A percentile compares a stretch with the other conserved stretches of the same genome.
Conservation (phyloP, 2,797 vertebrate genomes). For the Rhinogobio ventralis region DNA sequence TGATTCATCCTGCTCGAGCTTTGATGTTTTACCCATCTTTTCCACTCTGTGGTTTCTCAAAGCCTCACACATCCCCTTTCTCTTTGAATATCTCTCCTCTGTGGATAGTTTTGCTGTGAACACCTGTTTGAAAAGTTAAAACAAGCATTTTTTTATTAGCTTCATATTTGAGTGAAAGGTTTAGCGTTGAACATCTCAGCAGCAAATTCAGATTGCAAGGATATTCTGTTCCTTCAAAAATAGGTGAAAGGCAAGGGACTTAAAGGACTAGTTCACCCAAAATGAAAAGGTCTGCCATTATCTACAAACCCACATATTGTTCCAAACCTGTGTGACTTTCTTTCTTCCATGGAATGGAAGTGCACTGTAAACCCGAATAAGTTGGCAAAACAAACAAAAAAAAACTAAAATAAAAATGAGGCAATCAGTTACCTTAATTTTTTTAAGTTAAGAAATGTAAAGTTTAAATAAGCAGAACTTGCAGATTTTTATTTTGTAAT, state of each 20-base stretch:
- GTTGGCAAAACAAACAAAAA: too few species aligned
- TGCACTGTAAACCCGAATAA: too few species aligned
- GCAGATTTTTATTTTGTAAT: too few species aligned
- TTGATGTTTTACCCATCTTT: slow-evolving; percentile 70
- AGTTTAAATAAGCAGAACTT: too few species aligned
- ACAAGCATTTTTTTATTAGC: slow-evolving; percentile 69
- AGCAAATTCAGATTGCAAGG: background rate
- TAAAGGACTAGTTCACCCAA: background rate
- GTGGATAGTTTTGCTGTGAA: slow-evolving; percentile 68
- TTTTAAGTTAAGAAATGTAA: too few species aligned
- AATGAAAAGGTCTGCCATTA: background rate
- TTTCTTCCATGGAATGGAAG: background rate
- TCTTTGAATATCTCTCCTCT: slow-evolving; percentile 58
- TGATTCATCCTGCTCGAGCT: slow-evolving; percentile 67
- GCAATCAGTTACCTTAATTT: too few species aligned
- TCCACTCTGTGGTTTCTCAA: slow-evolving; percentile 57
- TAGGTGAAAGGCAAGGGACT: slow-evolving; percentile 20
- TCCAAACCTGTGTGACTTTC: background rate
- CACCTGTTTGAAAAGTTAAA: slow-evolving; percentile 74
- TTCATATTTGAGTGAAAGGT: slow-evolving; percentile 56
- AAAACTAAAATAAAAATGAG: too few species aligned
- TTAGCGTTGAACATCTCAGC: slow-evolving; percentile 14
- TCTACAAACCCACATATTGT: background rate
- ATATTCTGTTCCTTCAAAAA: slow-evolving; percentile 10
- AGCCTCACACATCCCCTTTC: slow-evolving; percentile 63